Percentiles rank a stretch among this genome's conserved stretches.
Evolutionary conservation across 2,113 vertebrate species (phyloP).

Genomic region (Coregonus clupeaformis): DNA sequence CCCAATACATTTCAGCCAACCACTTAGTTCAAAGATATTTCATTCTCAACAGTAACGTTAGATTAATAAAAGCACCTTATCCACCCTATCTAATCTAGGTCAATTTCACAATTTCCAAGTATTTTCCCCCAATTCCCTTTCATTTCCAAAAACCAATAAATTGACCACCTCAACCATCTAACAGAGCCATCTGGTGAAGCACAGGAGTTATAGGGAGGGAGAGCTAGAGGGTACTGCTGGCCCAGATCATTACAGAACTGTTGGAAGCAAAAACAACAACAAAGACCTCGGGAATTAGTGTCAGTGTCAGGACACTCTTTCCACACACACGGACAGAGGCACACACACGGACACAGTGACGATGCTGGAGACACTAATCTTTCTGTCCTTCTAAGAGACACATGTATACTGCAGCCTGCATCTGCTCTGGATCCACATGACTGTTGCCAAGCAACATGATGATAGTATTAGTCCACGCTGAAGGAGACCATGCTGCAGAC

Average conservation of each 20-base stretch:
- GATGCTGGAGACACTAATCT: not conserved
- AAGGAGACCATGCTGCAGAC: slow-evolving; percentile 12
- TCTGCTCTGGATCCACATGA: not conserved
- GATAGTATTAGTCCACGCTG: slow-evolving; percentile 19
- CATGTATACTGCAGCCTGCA: not conserved
- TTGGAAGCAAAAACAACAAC: slow-evolving; percentile 19
- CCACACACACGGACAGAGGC: not conserved
- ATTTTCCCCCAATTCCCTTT: not conserved
- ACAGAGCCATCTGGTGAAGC: slow-evolving; percentile 41
- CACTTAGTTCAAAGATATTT: not conserved
- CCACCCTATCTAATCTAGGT: not conserved
- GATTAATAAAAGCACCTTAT: not conserved
- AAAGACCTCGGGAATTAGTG: not conserved
- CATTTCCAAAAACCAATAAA: slow-evolving; percentile 11
- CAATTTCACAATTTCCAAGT: not conserved
- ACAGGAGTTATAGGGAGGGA: not conserved
- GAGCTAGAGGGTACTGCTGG: slow-evolving; percentile 35
- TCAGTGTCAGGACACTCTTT: not conserved
- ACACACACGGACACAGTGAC: not conserved
- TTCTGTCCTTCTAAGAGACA: slow-evolving; percentile 12
- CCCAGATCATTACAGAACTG: slow-evolving; percentile 34
- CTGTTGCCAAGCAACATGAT: slow-evolving; percentile 35
- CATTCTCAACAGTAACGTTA: not conserved
- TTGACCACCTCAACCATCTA: slow-evolving; percentile 30
- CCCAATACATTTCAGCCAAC: not conserved